These are phyloP conservation scores for Bujurquina vittata DNA, from an alignment of 2,113 vertebrate genomes.

Conservation along the genomic window DNA sequence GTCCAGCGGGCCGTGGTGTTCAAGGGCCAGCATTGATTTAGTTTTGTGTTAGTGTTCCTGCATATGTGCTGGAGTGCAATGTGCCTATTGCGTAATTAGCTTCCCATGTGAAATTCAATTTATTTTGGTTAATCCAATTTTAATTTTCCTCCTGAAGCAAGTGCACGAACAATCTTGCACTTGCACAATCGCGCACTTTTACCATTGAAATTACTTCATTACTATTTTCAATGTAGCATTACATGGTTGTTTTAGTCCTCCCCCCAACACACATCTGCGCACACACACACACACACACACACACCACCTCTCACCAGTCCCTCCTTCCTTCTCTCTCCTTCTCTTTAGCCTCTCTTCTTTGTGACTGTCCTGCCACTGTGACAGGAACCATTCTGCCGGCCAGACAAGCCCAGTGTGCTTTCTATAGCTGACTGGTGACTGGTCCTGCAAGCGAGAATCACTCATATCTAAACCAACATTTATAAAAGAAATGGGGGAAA, in stretches of 20 bases:
- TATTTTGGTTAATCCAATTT: constrained; percentile 50
- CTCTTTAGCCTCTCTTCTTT: constrained; percentile 16
- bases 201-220: not conserved
- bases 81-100: constrained; percentile 44
- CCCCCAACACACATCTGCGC: not conserved
- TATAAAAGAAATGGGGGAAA: no score
- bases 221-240: constrained; percentile 6
- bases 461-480: constrained; percentile 8
- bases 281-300: not conserved
- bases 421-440: constrained; percentile 22
- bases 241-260: constrained; percentile 24
- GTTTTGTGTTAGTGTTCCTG: not conserved
- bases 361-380: constrained; percentile 46
- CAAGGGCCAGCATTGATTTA: constrained; percentile 1
- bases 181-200: no score
- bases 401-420: constrained; percentile 11
- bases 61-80: constrained; percentile 23
- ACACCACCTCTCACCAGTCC: constrained; percentile 31
- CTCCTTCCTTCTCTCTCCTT: not conserved
- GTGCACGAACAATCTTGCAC: not conserved
- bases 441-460: constrained; percentile 37
- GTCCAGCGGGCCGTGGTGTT: not conserved
- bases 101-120: constrained; percentile 56
- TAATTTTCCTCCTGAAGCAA: constrained; percentile 45
- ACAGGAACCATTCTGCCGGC: constrained; percentile 44